Base-by-base conservation (phyloP, 2,113 vertebrate species). In the Xiphophorus hellerii region DNA sequence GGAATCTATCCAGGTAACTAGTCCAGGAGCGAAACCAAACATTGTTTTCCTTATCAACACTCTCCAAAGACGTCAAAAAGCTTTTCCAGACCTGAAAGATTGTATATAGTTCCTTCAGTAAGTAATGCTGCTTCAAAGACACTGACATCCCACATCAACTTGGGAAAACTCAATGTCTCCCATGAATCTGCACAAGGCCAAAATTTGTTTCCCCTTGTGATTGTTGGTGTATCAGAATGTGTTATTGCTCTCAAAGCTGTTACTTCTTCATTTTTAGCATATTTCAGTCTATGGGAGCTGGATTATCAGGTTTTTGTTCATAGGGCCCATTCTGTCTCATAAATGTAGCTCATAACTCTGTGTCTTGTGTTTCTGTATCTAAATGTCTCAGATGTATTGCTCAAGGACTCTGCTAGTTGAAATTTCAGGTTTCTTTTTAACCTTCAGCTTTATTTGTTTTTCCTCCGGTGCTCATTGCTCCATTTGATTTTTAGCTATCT, bases 261-360 rank as follows among this genome's bases (percentile, higher is more conserved):
- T 44, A 31, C 30, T 35, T 48, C 14, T 69, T 74, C 73, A 62
- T 65, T 37, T 77, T 5, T 44, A 71, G 68, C 60, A 35, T 64
- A 33, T 83, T 76, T 75, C 3, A 61, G 63, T 74, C 76, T 69
- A 44, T 90, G 90, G 84, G 90, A 91, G 89, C 78, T 78, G 69
- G 71, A 80, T 44, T 31, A 80, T 82, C 84, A 69, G 25, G 67
- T 81, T 88, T 74, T 63, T 76, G 62, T 67, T 69, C 58, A 33
- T 76, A 42, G 48, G 48, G 29, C 22, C 71, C 7, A 14, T 44
- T 68, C 17, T 3, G 64, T 51, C 63, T 20, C 71, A 77, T 64
- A 29, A 73, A 54, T 62, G 29, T 33, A 33, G 10, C 29, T 29
- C 66, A 67, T 44, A 33, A 33, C 62, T 60, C 37, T 35, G 33